phyloP scores from a whole-genome alignment of 2,113 vertebrate genomes.

The Myotis lucifugus region DNA sequence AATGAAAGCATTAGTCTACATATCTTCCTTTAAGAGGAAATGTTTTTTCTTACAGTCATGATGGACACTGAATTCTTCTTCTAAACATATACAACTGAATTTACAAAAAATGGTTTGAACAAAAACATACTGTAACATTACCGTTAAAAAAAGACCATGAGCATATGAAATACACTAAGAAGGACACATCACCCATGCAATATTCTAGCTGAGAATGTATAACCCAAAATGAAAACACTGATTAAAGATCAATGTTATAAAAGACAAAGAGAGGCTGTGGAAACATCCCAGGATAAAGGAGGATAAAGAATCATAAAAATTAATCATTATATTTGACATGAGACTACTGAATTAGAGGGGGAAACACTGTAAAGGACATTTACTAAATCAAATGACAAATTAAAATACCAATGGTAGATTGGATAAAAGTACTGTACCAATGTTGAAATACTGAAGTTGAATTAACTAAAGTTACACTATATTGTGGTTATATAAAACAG shows the following conservation, averaged over 20 bases:
- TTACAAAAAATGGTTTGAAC: background rate
- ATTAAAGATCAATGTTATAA: background rate
- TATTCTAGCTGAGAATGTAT: background rate
- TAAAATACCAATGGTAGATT: background rate
- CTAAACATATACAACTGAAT: slow-evolving; percentile 23
- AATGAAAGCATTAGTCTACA: slow-evolving; percentile 13
- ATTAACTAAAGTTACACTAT: background rate
- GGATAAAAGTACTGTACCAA: background rate
- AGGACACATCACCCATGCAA: background rate
- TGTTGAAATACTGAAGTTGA: slow-evolving; percentile 12
- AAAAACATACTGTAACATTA: background rate
- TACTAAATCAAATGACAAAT: slow-evolving; percentile 1
- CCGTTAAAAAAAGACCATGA: background rate
- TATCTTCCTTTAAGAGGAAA: slow-evolving; percentile 57
- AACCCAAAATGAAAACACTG: background rate
- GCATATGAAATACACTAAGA: background rate
- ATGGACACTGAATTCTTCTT: background rate
- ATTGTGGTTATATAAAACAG: background rate
- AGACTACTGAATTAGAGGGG: background rate
- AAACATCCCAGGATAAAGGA: slow-evolving; percentile 24
- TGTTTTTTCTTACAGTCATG: background rate
- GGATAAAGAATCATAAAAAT: slow-evolving; percentile 4
- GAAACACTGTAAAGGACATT: background rate
- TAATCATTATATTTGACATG: background rate
- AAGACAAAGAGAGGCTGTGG: slow-evolving; percentile 18